phyloP scores from a whole-genome alignment of 2,888 invertebrate genomes.

The Eristalis intricaria region DNA sequence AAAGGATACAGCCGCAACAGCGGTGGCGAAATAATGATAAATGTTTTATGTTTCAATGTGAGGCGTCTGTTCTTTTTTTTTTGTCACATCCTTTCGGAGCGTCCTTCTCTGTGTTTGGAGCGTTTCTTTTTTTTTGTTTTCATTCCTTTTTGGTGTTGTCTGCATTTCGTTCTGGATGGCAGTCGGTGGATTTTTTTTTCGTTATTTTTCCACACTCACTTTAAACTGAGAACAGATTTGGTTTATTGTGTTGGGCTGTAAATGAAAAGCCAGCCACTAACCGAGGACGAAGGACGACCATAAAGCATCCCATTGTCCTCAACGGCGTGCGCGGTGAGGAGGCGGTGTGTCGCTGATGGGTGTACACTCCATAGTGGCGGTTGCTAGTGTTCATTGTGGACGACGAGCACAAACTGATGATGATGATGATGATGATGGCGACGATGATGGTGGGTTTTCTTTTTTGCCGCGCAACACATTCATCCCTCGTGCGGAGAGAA shows the following conservation, averaged over 20 bases:
- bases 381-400: constrained; percentile 31
- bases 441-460: constrained; percentile 43
- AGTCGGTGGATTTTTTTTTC: not conserved
- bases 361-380: not conserved
- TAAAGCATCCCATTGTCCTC: constrained; percentile 51
- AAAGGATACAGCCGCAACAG: constrained; percentile 40
- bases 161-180: not conserved
- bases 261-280: constrained; percentile 50
- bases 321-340: not conserved
- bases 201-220: constrained; percentile 30
- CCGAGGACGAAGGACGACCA: constrained; percentile 37
- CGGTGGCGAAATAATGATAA: constrained; percentile 63
- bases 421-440: constrained; percentile 7
- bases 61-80: constrained; percentile 10
- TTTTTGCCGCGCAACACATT: not conserved
- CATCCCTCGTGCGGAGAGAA: constrained; percentile 16
- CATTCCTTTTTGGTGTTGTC: not conserved
- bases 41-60: constrained; percentile 59
- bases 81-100: not conserved
- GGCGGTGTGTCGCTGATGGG: not conserved
- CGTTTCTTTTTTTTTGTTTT: not conserved
- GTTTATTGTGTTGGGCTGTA: constrained; percentile 54
- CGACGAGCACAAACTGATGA: constrained; percentile 18
- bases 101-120: not conserved
- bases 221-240: constrained; percentile 52